phyloP scores from a whole-genome alignment of 2,888 invertebrate species.

The Leucoma salicis region DNA sequence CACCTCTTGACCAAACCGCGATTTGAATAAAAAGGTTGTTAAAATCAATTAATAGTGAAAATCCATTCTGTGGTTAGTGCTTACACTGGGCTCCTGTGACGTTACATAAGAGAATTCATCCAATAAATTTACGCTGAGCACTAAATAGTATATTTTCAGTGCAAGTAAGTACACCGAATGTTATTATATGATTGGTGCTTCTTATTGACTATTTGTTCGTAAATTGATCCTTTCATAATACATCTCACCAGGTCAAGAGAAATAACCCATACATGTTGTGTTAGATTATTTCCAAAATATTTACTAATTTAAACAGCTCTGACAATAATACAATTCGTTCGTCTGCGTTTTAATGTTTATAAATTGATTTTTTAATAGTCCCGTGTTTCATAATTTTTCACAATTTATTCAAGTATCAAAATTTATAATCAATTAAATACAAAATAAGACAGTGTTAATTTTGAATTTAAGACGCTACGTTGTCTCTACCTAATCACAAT shows the following conservation, averaged over 20 bases:
- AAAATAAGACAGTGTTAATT: no score
- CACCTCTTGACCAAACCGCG: constrained; percentile 44
- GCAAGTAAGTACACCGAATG: constrained; percentile 30
- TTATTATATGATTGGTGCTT: constrained; percentile 30
- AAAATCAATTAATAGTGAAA: constrained; percentile 55
- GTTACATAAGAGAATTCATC: constrained; percentile 17
- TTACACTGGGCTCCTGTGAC: constrained; percentile 42
- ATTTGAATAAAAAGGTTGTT: constrained; percentile 59
- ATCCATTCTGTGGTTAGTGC: constrained; percentile 38
- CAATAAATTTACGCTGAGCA: constrained; percentile 10
- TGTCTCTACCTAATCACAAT: no score
- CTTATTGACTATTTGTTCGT: constrained; percentile 34
- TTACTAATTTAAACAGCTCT: no score
- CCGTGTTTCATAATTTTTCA: no score
- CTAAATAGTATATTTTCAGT: constrained; percentile 33
- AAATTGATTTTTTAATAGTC: no score
- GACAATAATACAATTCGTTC: no score
- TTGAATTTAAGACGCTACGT: no score
- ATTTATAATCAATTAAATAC: no score
- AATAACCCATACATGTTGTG: no score
- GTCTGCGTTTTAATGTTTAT: no score
- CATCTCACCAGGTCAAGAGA: constrained; percentile 5
- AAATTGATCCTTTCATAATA: constrained; percentile 12
- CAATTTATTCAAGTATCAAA: no score
- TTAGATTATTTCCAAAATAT: no score